These are phyloP conservation scores for Platygyra sinensis DNA, from an alignment of 64 coral and sea anemone species.

Conservation along the genomic window DNA sequence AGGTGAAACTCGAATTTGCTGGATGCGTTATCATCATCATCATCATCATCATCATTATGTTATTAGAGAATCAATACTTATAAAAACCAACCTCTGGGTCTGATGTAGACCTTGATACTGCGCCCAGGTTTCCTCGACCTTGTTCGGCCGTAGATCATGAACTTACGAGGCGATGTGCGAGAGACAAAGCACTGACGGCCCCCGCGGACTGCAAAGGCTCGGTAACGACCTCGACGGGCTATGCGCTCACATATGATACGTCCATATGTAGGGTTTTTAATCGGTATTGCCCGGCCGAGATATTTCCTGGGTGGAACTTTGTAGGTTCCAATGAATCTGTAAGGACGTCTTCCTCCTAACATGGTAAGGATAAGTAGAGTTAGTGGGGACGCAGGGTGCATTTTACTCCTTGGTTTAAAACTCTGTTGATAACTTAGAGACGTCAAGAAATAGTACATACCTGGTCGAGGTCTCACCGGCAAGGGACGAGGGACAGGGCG, in stretches of 20 bases:
- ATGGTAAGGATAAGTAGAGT: not conserved
- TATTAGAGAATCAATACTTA: not conserved
- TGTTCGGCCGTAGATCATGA: not conserved
- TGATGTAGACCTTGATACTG: slow-evolving; percentile 11
- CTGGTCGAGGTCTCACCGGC: not conserved
- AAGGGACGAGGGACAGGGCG: not conserved
- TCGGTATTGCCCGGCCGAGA: not conserved
- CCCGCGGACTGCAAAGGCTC: not conserved
- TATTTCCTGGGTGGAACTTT: slow-evolving; percentile 20
- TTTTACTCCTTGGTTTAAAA: not conserved
- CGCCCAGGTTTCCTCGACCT: slow-evolving; percentile 3
- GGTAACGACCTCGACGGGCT: slow-evolving; percentile 2
- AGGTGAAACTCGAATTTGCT: too few species aligned
- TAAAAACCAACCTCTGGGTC: not conserved
- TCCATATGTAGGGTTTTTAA: slow-evolving; percentile 12
- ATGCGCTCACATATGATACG: not conserved
- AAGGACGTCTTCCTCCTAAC: not conserved
- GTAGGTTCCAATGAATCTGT: slow-evolving; percentile 10
- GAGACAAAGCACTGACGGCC: slow-evolving; percentile 23
- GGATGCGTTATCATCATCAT: too few species aligned
- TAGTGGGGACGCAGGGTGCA: not conserved
- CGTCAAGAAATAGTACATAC: not conserved
- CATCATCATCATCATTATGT: too few species aligned
- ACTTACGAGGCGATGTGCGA: not conserved
- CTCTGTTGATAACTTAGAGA: too few species aligned